Evolutionary conservation across 2,888 invertebrate genomes (phyloP), one percentile per base, ranked within the genome.

Genomic region (Prenolepis imparis): DNA sequence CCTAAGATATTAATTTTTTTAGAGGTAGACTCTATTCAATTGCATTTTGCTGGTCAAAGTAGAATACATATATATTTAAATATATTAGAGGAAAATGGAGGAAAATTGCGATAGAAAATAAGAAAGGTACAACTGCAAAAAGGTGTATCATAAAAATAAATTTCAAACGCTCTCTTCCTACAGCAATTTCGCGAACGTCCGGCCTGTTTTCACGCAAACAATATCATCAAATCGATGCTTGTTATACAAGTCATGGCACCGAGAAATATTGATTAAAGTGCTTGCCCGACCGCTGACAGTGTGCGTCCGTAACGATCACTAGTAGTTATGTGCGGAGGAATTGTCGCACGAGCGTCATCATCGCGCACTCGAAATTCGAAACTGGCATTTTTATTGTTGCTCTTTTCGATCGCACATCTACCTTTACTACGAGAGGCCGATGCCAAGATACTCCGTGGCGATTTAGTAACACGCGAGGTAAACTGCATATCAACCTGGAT

Each of bases 401-500:
- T 86, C 36, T 77, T 84, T 57, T 88, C 57, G 74, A 36, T 87
- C 21, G 64, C 73, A 57, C 75, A 87, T 52, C 36, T 84, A 18
- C 61, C 86, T 55, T 61, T 88, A 6, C 63, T 87, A 36, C 44
- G 68, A 63, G 36, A 73, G 24, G 82, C 83, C 8, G 86, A 91
- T 72, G 73, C 88, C 12, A 92, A 88, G 85, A 91, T 92, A 86
- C 91, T 93, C 74, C 89, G 67, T 68, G 92, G 92, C 24, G 88
- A 86, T 24, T 87, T 93, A 55, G 52, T 91, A 44, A 93, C 92
- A 81, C 84, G 85, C 66, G 81, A 92, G 86, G 92, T 93, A 92
- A 92, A 77, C 0, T 24, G 11, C 32, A 15, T 1, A 24, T 4
- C 12, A 24, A 32, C 8, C 28, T 28, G 1, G 32, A 68, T 59